phyloP scores from a whole-genome alignment of 2,888 invertebrate species.

The Cheilosia pagana region DNA sequence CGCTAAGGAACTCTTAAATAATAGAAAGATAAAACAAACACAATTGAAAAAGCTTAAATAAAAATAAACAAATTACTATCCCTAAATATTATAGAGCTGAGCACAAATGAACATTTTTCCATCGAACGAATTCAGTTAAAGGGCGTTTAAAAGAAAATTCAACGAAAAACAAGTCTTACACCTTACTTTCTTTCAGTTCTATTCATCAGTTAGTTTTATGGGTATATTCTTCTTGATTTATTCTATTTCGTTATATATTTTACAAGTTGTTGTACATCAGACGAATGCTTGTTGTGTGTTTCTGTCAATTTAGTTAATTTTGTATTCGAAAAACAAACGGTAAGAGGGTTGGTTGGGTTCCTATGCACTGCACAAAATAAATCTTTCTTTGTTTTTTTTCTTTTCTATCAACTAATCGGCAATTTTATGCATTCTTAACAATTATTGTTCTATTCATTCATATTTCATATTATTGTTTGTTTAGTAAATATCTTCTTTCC shows the following conservation, averaged over 20 bases:
- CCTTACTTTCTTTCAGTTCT: constrained; percentile 58
- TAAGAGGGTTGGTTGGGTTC: constrained; percentile 5
- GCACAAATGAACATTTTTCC: constrained; percentile 29
- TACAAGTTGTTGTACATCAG: constrained; percentile 42
- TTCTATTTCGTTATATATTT: constrained; percentile 64
- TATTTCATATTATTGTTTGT: constrained; percentile 38
- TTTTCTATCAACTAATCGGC: constrained; percentile 62
- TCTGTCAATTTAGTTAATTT: constrained; percentile 22
- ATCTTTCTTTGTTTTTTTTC: constrained; percentile 17
- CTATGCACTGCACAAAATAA: constrained; percentile 54
- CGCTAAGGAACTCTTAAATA: constrained; percentile 59
- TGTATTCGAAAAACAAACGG: constrained; percentile 18
- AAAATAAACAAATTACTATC: constrained; percentile 20
- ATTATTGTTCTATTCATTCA: constrained; percentile 71
- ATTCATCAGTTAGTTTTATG: constrained; percentile 34
- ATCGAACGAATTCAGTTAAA: neutral
- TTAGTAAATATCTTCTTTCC: constrained; percentile 35
- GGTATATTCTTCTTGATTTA: constrained; percentile 30
- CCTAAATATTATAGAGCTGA: constrained; percentile 28
- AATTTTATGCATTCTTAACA: constrained; percentile 66
- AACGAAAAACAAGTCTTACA: constrained; percentile 35
- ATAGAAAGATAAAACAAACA: constrained; percentile 50
- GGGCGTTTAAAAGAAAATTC: neutral
- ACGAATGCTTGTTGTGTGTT: neutral
- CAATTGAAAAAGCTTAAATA: constrained; percentile 35